Base-by-base conservation (phyloP, 2,113 vertebrate genomes). In the Xiphophorus maculatus region DNA sequence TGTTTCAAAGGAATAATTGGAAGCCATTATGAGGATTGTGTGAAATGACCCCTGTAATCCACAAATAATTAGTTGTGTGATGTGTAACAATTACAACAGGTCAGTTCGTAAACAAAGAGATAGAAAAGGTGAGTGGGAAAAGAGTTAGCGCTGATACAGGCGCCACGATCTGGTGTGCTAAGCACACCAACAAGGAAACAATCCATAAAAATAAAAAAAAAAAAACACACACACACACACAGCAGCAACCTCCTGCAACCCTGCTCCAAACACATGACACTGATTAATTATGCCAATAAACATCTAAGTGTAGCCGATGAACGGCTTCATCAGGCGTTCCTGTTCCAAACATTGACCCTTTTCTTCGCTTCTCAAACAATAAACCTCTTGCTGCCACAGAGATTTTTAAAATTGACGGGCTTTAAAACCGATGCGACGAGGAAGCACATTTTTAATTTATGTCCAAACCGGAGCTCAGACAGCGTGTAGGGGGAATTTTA, bases 231-330 rank as follows among this genome's bases (percentile, higher is more conserved):
- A 42, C 11, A 37, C 35, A 37, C 35, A 37, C 35, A 58, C 74
- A 33, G 65, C 66, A 25, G 25, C 51, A n/a, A 58, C 19, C 25
- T 17, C 8, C 2, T 35, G 27, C 28, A 42, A 32, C 37, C 61
- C 69, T 25, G 28, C 79, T 77, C 68, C 51, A 60, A 63, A 66
- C 44, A 17, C 11, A 29, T 4, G 37, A 63, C 40, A 25, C 35
- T 54, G 69, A 88, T 69, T 77, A 63, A 80, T 83, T 69, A 71
- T n/a, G 13, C 22, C 64, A 68, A 35, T 86, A 44, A 83, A 80
- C 27, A 68, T 58, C 60, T 81, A 74, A 85, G 62, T 65, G 32
- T 17, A 69, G 71, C 69, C 76, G 76, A 84, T 79, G 72, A 84
- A 76, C 0, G 33, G 74, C 73, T 71, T 69, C 69, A 68, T 80